Conservation (phyloP, 1,140 invertebrate species). For the Drosophila hydei region DNA sequence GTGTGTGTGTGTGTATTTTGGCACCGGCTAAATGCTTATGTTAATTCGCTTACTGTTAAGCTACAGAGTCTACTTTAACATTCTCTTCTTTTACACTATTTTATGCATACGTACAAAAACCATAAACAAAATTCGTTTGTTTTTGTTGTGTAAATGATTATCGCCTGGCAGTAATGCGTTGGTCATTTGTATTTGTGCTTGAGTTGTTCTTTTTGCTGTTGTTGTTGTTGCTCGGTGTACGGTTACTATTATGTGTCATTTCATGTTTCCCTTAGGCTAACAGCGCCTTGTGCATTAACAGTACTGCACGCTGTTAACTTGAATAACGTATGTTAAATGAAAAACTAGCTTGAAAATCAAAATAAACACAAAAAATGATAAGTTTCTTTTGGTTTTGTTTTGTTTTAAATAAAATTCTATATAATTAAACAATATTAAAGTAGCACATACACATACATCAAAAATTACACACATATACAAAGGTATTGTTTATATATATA, state of each 20-base stretch:
- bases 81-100: constrained; percentile 31
- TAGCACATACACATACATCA: constrained; percentile 74
- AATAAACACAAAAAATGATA: constrained; percentile 30
- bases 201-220: constrained; percentile 26
- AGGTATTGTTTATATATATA: constrained; percentile 41
- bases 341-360: constrained; percentile 1
- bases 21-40: constrained; percentile 37
- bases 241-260: constrained; percentile 4
- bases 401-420: constrained; percentile 68
- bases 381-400: constrained; percentile 30
- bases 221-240: constrained; percentile 25
- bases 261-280: constrained; percentile 5
- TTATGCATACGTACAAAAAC: constrained; percentile 17
- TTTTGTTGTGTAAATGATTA: constrained; percentile 71
- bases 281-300: constrained; percentile 39
- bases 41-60: constrained; percentile 16
- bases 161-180: constrained; percentile 68
- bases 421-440: constrained; percentile 73
- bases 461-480: constrained; percentile 65
- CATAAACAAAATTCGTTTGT: constrained; percentile 22
- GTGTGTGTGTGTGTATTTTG: constrained; percentile 29
- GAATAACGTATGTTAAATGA: constrained; percentile 12
- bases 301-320: constrained; percentile 31
- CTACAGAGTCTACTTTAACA: constrained; percentile 15
- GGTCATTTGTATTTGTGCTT: constrained; percentile 54